Conservation (phyloP, 2,797 vertebrate genomes). For the Bradypodion pumilum region DNA sequence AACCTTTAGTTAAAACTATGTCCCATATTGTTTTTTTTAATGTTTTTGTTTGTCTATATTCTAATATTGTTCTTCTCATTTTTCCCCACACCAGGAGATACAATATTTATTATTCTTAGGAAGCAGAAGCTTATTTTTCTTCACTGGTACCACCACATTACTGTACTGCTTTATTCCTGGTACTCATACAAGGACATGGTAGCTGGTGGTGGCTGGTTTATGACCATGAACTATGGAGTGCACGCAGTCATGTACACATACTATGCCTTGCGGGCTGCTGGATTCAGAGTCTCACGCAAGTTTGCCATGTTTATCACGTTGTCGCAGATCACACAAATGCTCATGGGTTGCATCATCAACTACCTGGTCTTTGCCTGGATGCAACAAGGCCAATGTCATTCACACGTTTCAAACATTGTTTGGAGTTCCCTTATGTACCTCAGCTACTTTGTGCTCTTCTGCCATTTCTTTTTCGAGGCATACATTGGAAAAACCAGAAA, state of each 20-base stretch:
- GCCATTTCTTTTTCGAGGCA: constrained; percentile 97
- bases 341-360: constrained; percentile 95
- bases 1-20: neutral
- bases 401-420: constrained; percentile 96
- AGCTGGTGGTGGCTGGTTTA: constrained; percentile 98
- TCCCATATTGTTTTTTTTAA: neutral
- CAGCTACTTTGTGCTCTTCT: constrained; percentile 99
- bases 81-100: constrained; percentile 83
- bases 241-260: constrained; percentile 99
- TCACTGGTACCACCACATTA: constrained; percentile 99
- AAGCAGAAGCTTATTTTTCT: constrained; percentile 99
- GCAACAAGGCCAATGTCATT: constrained; percentile 95
- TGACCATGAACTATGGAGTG: constrained; percentile 99
- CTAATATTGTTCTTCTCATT: constrained; percentile 35
- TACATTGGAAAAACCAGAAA: constrained; percentile 89
- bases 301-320: constrained; percentile 99
- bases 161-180: constrained; percentile 98
- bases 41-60: constrained; percentile 22
- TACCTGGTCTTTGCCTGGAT: constrained; percentile 98
- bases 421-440: constrained; percentile 99
- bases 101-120: constrained; percentile 96
- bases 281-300: constrained; percentile 94
- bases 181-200: constrained; percentile 99
- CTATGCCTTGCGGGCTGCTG: constrained; percentile 92
- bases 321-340: constrained; percentile 98